Percentiles rank a stretch among this genome's conserved stretches.
These are phyloP conservation scores for Stenolophus ochropezus DNA, from an alignment of 2,888 invertebrate genomes.

Conservation along the genomic window DNA sequence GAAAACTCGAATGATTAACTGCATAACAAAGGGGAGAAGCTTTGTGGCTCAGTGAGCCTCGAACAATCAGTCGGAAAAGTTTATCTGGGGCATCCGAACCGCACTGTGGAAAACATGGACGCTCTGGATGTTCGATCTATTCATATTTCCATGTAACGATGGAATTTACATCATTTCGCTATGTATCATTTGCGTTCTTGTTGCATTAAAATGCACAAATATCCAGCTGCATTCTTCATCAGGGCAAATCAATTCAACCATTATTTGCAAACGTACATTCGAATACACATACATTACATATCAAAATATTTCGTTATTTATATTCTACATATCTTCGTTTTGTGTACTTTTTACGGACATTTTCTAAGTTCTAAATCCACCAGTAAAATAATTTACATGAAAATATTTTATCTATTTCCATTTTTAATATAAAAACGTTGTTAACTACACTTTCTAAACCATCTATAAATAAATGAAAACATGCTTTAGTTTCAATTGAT, in stretches of 20 bases:
- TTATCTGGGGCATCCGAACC: not conserved
- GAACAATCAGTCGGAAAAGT: not conserved
- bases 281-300: too few relatives aligned
- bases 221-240: not conserved
- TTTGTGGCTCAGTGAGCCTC: not conserved
- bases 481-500: too few relatives aligned
- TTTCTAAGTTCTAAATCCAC: too few relatives aligned
- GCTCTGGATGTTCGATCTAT: not conserved
- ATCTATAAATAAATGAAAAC: too few relatives aligned
- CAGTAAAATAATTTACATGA: too few relatives aligned
- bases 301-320: not conserved
- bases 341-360: too few relatives aligned
- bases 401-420: too few relatives aligned
- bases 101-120: not conserved
- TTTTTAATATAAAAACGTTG: too few relatives aligned
- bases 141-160: slow-evolving; percentile 13
- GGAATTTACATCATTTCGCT: not conserved
- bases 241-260: not conserved
- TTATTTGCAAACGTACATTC: not conserved
- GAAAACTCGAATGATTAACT: slow-evolving; percentile 31
- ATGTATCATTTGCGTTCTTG: not conserved
- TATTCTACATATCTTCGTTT: too few relatives aligned
- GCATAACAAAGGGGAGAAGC: slow-evolving; percentile 5
- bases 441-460: too few relatives aligned
- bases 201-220: not conserved